Percentiles rank a stretch among this genome's conserved stretches.
Conservation (phyloP, 2,797 vertebrate genomes). For the Bryconaethiops microstoma region DNA sequence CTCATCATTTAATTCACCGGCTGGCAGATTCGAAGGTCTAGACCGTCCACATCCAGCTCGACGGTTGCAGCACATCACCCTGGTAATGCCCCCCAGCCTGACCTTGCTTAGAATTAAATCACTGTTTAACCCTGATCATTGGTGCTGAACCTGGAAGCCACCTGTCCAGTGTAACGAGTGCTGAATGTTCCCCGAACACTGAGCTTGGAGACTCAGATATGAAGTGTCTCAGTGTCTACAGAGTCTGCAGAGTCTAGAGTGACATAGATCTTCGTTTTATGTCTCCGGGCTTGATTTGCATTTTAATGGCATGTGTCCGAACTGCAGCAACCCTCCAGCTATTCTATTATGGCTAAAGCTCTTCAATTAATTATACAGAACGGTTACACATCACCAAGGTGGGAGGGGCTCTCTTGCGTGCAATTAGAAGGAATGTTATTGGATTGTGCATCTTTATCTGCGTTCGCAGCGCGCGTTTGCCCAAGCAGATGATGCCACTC, state of each 20-base stretch:
- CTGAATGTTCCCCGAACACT: slow-evolving; percentile 38
- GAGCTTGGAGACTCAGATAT: slow-evolving; percentile 40
- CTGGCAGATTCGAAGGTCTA: slow-evolving; percentile 28
- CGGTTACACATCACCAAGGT: slow-evolving; percentile 64
- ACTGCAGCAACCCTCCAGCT: slow-evolving; percentile 63
- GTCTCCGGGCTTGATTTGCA: slow-evolving; percentile 70
- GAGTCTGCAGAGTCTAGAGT: slow-evolving; percentile 51
- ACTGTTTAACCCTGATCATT: slow-evolving; percentile 37
- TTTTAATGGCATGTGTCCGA: slow-evolving; percentile 75
- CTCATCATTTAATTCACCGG: slow-evolving; percentile 29
- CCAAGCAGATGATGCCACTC: slow-evolving; percentile 26
- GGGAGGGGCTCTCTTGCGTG: slow-evolving; percentile 56
- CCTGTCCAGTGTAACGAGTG: slow-evolving; percentile 42
- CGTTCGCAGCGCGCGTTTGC: slow-evolving; percentile 33
- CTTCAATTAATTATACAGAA: slow-evolving; percentile 74
- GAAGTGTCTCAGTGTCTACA: slow-evolving; percentile 63
- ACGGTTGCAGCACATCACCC: slow-evolving; percentile 18
- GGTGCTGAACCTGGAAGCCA: slow-evolving; percentile 43
- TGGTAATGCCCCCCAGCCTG: slow-evolving; percentile 21
- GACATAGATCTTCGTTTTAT: slow-evolving; percentile 68
- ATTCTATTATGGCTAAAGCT: slow-evolving; percentile 67
- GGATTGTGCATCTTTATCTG: slow-evolving; percentile 56
- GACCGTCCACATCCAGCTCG: slow-evolving; percentile 1
- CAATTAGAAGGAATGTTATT: slow-evolving; percentile 59
- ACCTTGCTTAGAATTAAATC: slow-evolving; percentile 34